These are phyloP conservation scores for Cololabis saira DNA, from an alignment of 2,113 vertebrate species.

Conservation along the genomic window DNA sequence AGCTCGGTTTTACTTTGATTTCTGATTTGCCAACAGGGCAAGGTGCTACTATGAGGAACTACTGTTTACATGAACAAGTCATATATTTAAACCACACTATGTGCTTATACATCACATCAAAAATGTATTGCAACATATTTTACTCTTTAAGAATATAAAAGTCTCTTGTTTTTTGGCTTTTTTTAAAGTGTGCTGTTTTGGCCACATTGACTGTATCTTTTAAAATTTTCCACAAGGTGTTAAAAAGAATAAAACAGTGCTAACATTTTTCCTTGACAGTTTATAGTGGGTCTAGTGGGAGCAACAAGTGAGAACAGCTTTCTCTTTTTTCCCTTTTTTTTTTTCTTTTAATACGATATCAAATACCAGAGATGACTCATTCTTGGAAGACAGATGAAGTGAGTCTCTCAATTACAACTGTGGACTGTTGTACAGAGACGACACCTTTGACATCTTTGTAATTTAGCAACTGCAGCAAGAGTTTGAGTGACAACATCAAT, in stretches of 20 bases:
- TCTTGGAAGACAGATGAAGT: conserved; percentile 50
- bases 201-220: conserved; percentile 14
- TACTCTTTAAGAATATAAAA: conserved; percentile 11
- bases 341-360: conserved; percentile 22
- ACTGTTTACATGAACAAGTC: no score
- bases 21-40: no score
- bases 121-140: background rate
- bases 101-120: background rate
- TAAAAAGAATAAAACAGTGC: conserved; percentile 40
- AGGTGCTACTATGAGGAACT: no score
- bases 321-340: background rate
- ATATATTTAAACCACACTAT: background rate
- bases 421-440: conserved; percentile 48
- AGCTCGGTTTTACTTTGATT: no score
- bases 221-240: conserved; percentile 8
- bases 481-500: conserved; percentile 49
- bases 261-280: conserved; percentile 16
- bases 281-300: conserved; percentile 1
- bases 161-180: background rate
- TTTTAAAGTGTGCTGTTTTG: conserved; percentile 7
- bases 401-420: conserved; percentile 39
- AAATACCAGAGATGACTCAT: conserved; percentile 34
- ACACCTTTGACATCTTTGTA: conserved; percentile 51
- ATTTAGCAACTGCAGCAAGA: conserved; percentile 52
- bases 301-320: conserved; percentile 8